Percentiles rank a stretch among this genome's conserved stretches.
Evolutionary conservation across 2,888 invertebrate species (phyloP).

Genomic region (Oxystoma pomonae): DNA sequence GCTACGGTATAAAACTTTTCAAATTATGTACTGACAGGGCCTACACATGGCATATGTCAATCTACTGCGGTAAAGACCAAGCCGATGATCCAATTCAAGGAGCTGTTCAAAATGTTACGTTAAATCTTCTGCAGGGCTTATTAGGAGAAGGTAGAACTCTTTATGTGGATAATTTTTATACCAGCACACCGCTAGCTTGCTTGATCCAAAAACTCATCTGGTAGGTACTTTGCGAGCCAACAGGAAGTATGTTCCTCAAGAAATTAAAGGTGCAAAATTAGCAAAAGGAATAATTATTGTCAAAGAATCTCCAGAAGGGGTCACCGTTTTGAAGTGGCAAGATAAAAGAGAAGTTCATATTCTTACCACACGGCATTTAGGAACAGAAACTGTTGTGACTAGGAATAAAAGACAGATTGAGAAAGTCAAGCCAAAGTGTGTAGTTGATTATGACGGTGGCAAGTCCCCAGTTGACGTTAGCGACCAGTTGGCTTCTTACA

Average conservation of each 20-base stretch:
- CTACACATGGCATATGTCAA: too few species aligned
- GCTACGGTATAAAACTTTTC: too few species aligned
- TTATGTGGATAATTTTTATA: not conserved
- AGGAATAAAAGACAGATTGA: conserved; percentile 4
- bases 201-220: too few species aligned
- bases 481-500: conserved; percentile 7
- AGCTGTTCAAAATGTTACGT: conserved; percentile 2
- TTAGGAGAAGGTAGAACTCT: not conserved
- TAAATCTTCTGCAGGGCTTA: conserved; percentile 1
- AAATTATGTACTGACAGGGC: too few species aligned
- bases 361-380: conserved; percentile 7
- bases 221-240: not conserved
- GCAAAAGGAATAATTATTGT: conserved; percentile 3
- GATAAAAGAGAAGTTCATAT: conserved; percentile 10
- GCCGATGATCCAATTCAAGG: not conserved
- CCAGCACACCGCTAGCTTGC: not conserved
- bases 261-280: not conserved
- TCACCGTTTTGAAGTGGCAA: conserved; percentile 10
- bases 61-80: too few species aligned
- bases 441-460: conserved; percentile 7
- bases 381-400: conserved; percentile 2
- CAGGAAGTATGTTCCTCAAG: not conserved
- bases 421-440: conserved; percentile 10
- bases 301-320: conserved; percentile 4
- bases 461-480: conserved; percentile 11